Evolutionary conservation across 2,888 invertebrate species (phyloP).

Genomic region (Acanthococcus lagerstroemiae): DNA sequence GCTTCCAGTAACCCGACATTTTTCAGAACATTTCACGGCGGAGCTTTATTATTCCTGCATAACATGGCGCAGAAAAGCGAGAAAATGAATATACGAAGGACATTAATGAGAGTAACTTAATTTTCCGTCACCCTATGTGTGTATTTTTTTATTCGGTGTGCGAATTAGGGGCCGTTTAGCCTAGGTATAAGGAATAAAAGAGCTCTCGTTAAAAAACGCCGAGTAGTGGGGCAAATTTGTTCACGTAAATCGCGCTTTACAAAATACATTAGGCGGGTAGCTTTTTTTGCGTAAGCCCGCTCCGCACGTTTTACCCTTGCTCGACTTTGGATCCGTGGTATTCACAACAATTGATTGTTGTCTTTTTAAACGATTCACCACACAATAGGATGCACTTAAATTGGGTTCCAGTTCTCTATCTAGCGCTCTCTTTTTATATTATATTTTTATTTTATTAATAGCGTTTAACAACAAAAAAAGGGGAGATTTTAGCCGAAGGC

Average conservation of each 20-base stretch:
- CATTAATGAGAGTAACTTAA: no score
- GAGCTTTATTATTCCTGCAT: no score
- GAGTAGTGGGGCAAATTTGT: background rate
- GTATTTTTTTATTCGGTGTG: no score
- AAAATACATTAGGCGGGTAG: slow-evolving; percentile 19
- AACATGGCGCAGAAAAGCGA: no score
- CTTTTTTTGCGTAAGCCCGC: slow-evolving; percentile 6
- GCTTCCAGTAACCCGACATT: no score
- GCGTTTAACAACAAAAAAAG: slow-evolving; percentile 19
- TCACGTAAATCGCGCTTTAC: slow-evolving; percentile 15
- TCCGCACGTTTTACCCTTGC: background rate
- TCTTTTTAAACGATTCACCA: slow-evolving; percentile 28
- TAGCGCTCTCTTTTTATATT: slow-evolving; percentile 18
- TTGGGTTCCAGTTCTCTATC: slow-evolving; percentile 22
- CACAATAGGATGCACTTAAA: slow-evolving; percentile 30
- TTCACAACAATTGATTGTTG: slow-evolving; percentile 28
- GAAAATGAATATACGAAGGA: no score
- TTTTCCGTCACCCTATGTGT: no score
- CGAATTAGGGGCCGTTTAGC: no score
- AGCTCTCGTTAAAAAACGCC: background rate
- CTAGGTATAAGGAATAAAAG: no score
- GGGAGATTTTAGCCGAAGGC: slow-evolving; percentile 30
- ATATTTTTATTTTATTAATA: slow-evolving; percentile 29
- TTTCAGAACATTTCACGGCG: no score
- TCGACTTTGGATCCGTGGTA: background rate